Evolutionary conservation across 2,797 vertebrate genomes (phyloP).

Genomic region (Synaphobranchus kaupii): DNA sequence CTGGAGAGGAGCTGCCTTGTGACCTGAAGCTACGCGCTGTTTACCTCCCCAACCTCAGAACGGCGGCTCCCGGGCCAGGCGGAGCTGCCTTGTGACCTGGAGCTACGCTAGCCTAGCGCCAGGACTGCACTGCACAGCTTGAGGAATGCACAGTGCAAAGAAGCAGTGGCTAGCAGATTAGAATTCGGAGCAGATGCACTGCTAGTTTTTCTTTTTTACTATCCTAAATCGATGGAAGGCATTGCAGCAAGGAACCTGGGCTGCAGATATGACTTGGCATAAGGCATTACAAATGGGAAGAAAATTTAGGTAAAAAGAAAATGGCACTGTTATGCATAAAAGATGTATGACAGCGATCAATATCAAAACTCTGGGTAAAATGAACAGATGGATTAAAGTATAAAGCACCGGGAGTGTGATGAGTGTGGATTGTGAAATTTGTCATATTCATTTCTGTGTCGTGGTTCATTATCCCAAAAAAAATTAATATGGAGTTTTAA

Average conservation of each 20-base stretch:
- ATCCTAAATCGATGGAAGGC: not conserved
- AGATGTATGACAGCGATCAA: not conserved
- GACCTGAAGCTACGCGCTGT: not conserved
- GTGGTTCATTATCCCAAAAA: slow-evolving; percentile 44
- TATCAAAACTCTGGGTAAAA: not conserved
- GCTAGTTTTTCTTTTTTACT: not conserved
- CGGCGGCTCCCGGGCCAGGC: not conserved
- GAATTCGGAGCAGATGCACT: not conserved
- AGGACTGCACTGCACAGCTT: not conserved
- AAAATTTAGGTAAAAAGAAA: not conserved
- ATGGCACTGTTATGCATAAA: not conserved
- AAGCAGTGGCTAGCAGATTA: not conserved
- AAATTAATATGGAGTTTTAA: slow-evolving; percentile 43
- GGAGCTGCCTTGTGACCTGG: too few relatives aligned
- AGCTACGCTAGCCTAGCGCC: too few relatives aligned
- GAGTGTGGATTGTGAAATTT: slow-evolving; percentile 40
- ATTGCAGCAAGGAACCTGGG: not conserved
- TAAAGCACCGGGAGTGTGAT: slow-evolving; percentile 9
- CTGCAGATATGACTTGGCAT: not conserved
- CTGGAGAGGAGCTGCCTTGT: not conserved
- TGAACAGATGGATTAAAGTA: not conserved
- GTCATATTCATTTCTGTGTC: slow-evolving; percentile 47
- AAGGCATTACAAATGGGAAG: not conserved
- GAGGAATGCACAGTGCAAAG: not conserved
- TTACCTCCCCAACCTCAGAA: not conserved